Base-by-base conservation (phyloP, 2,113 vertebrate genomes). In the Misgurnus anguillicaudatus region DNA sequence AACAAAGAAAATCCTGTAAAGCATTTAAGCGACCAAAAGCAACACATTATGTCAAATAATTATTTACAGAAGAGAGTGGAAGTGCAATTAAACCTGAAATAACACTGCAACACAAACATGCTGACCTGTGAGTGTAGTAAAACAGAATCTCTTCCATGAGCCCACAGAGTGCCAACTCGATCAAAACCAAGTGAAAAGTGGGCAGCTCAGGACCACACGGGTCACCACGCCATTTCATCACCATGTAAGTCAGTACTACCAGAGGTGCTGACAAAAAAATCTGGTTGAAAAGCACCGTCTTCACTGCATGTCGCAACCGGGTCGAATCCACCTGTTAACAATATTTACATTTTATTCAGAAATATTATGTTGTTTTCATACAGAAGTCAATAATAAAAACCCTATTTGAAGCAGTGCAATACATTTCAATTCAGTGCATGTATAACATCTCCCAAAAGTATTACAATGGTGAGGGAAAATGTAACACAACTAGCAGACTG, bases 71-170 rank as follows among this genome's bases (percentile, higher is more conserved):
- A 31, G 24, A 31, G 24, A 31, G 24, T 31, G 24, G 3, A 31
- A 31, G 24, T 31, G 24, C 2, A 1, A 31, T 31, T 31, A 31
- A 2, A 31, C 2, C 2, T 31, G 24, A 31, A 31, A 31, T 31
- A 31, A 31, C 24, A 31, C 24, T 31, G 24, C 24, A 31, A 31
- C 24, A 31, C 24, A 31, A 31, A 0, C 21, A 11, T 73, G 70
- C 67, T 79, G 61, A 96, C 97, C 95, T 90, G 92, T 99, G 97
- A 9, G 94, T 94, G 61, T 98, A 98, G 90, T 97, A 99, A 88
- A 99, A 98, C 42, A 97, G 55, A 9, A 97, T 42, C 86, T 99
- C 97, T 85, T 98, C 95, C 24, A 92, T 0, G 13, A 96, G 38
- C 61, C 87, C 84, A 47, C 94, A 96, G 81, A 92, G 0, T 0